Base-by-base conservation (phyloP, 2,888 invertebrate species). In the Micropterix aruncella region DNA sequence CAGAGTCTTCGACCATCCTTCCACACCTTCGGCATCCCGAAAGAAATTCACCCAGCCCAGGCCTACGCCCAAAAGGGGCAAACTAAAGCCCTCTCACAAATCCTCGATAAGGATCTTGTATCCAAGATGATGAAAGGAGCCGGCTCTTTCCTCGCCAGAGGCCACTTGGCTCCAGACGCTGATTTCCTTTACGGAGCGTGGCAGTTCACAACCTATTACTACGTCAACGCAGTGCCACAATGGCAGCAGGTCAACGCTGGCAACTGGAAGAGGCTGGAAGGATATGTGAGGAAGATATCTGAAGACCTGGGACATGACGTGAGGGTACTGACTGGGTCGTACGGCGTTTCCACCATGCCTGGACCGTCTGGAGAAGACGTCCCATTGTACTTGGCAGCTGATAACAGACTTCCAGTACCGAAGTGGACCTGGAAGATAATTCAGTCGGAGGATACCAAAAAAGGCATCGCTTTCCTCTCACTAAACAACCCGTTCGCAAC, bases 161-260 rank as follows among this genome's bases (percentile, higher is more conserved):
- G 70, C 3, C 73, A 73, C 50, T 53, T 71, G 43, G 58, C 67
- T 4, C 70, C 71, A 2, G 64, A 64, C 52, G 67, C 61, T 2
- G 73, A 73, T 55, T 69, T 66, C 52, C 53, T 67, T 18, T 60
- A 61, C 46, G 59, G 60, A 7, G 55, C 62, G 36, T 61, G 63
- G 51, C 66, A 68, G 48, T 60, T 56, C 44, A 57, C 63, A 2
- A 66, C 67, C 3, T 71, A 65, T 52, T 71, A 60, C 51, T 70
- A 62, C 53, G 54, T 70, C 17, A 73, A 72, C 47, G 60, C 57
- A 1, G 60, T 59, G 17, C 70, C 70, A 0, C 66, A 70, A 50
- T 73, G 70, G 70, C 63, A 63, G 52, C 52, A 51, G 16, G 59
- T 70, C 40, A 71, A 70, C 52, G 59, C 54, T 4, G 68, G 66